Evolutionary conservation across 2,888 invertebrate species (phyloP), one percentile per base, ranked within the genome.

Genomic region (Ellobium chinense): DNA sequence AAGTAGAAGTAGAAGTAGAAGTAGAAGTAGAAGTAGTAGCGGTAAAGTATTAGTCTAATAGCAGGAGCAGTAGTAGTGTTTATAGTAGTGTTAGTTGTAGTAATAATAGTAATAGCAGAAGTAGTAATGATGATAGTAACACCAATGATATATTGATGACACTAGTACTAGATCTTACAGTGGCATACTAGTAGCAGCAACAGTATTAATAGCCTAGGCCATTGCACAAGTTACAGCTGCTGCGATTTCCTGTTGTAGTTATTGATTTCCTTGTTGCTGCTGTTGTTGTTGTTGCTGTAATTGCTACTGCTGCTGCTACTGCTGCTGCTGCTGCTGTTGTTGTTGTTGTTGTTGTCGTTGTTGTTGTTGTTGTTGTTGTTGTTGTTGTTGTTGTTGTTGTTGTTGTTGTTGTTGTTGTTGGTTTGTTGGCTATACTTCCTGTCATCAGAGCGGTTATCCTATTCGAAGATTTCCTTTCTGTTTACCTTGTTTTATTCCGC

Each of bases 141-240:
- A n/a, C n/a, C n/a, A n/a, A n/a, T n/a, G n/a, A n/a, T n/a, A n/a
- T n/a, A n/a, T n/a, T n/a, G n/a, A n/a, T n/a, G n/a, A n/a, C n/a
- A n/a, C n/a, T n/a, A n/a, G n/a, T n/a, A n/a, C n/a, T n/a, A n/a
- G n/a, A n/a, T n/a, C n/a, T n/a, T n/a, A n/a, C n/a, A n/a, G n/a
- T n/a, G n/a, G n/a, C n/a, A n/a, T 62, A 24, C 62, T 62, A 62
- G 62, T 62, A 62, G 62, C 24, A 62, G 62, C 24, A 62, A 24
- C 24, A 62, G 62, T 62, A 62, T 12, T 62, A 21, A 24, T 62
- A 62, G 62, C 24, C 12, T 12, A 21, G 24, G 62, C 24, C 12
- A 9, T 62, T 21, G 62, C 24, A 62, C 18, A 21, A 62, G 62
- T 62, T 21, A 24, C 24, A 62, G 62, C n/a, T n/a, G n/a, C n/a